Evolutionary conservation across 2,113 vertebrate genomes (phyloP), one percentile per base, ranked within the genome.

Genomic region (Megaceryle maxima): DNA sequence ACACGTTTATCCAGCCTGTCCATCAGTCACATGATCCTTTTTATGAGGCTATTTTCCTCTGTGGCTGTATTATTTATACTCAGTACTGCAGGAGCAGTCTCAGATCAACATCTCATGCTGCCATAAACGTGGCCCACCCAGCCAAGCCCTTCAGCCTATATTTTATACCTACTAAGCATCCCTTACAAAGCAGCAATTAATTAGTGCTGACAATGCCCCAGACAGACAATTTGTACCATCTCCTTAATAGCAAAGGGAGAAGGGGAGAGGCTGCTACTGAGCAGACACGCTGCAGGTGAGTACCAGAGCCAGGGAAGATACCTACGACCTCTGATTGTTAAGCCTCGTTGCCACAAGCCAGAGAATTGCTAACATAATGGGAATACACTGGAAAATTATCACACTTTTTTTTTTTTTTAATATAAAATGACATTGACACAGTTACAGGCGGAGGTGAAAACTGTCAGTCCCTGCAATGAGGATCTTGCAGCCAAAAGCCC

Each of bases 31-130:
- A 5, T 14, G 56, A 46, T 56, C 41, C 41, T 84, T 51, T 87
- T 46, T 5, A 24, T 16, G 59, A n/a, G 10, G 29, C 8, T 20
- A 16, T 22, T 76, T 28, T 29, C 18, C 21, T 73, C 60, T 53
- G 19, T 50, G 41, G 20, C 18, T 74, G 10, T 55, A 4, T 35
- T 44, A 18, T n/a, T 53, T 33, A 3, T 21, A 15, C 22, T 50
- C 28, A 37, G 4, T 46, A 13, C n/a, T 29, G 11, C 55, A 44
- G 72, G 19, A 55, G 25, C 44, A 57, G 20, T 39, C 82, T 79
- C 79, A 63, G 48, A 24, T 50, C 0, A 0, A 56, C 0, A 0
- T 57, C 18, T 35, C 16, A 15, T 70, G 78, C 59, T 84, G 37
- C 48, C 29, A 5, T 21, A 41, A n/a, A 50, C 12, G 5, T 4